These are phyloP conservation scores for Alfaro cultratus DNA, from an alignment of 2,797 vertebrate species.

Conservation along the genomic window DNA sequence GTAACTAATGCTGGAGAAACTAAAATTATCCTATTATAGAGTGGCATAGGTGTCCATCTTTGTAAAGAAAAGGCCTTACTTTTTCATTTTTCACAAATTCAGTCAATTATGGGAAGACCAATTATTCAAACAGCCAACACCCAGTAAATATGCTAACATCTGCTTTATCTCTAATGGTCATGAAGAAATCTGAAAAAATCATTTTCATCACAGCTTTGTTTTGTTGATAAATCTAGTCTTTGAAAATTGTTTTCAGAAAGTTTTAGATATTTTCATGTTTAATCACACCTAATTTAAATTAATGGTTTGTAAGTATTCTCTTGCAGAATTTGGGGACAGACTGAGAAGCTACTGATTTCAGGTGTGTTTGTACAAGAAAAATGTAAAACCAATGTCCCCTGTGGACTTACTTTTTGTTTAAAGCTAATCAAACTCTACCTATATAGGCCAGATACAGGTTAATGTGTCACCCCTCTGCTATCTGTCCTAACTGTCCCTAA, in stretches of 20 bases:
- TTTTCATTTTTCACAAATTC: neutral
- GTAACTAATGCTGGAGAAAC: neutral
- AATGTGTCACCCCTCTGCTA: neutral
- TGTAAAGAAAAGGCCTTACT: neutral
- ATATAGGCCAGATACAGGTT: conserved; percentile 2
- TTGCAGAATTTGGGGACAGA: neutral
- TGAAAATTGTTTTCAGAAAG: neutral
- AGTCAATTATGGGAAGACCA: neutral
- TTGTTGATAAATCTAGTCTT: neutral
- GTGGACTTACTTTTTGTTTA: neutral
- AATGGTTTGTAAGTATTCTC: neutral
- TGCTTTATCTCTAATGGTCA: neutral
- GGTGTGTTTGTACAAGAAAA: neutral
- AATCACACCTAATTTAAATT: neutral
- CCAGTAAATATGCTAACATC: neutral
- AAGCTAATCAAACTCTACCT: neutral
- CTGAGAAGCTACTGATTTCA: neutral
- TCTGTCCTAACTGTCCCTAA: conserved; percentile 1
- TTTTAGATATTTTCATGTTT: neutral
- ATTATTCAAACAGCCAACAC: neutral
- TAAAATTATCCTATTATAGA: neutral
- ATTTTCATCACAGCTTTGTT: neutral
- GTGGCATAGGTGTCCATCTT: neutral
- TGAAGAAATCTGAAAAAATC: neutral
- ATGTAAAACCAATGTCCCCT: neutral